Base-by-base conservation (phyloP, 2,797 vertebrate genomes). In the Serranus cabrilla region DNA sequence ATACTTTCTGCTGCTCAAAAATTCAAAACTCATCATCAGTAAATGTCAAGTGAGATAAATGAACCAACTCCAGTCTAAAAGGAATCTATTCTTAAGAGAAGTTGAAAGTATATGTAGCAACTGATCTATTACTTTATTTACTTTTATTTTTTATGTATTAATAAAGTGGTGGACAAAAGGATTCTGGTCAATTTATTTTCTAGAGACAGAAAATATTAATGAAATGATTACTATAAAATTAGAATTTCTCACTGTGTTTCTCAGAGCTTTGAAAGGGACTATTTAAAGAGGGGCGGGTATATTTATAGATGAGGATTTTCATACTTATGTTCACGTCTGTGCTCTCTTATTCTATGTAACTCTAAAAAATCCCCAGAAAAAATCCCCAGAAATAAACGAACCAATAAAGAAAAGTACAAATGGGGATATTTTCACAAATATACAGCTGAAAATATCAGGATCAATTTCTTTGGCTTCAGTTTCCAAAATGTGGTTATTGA, bases 401-500 rank as follows among this genome's bases (percentile, higher is more conserved):
- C n/a, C n/a, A n/a, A n/a, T n/a, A n/a, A n/a, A n/a, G n/a, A n/a
- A n/a, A n/a, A n/a, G n/a, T n/a, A n/a, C n/a, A n/a, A n/a, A n/a
- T n/a, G n/a, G n/a, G n/a, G n/a, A n/a, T n/a, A n/a, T n/a, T n/a
- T n/a, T n/a, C n/a, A n/a, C n/a, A n/a, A n/a, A n/a, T n/a, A n/a
- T n/a, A n/a, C n/a, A n/a, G n/a, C n/a, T n/a, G n/a, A n/a, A n/a
- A n/a, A n/a, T n/a, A n/a, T n/a, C n/a, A n/a, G 5, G 34, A 56
- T 73, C 17, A 45, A 31, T 25, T 20, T n/a, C n/a, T n/a, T n/a
- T n/a, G n/a, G n/a, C n/a, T n/a, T n/a, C n/a, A n/a, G 5, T 20
- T 34, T 55, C 31, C 62, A 59, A 59, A 27, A 42, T 23, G 21
- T 55, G 11, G 57, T 16, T 60, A 59, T 55, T 47, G 46, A 62